A percentile compares a stretch with the other conserved stretches of the same genome.
phyloP scores from a whole-genome alignment of 2,797 vertebrate genomes.

The Scleropages formosus region DNA sequence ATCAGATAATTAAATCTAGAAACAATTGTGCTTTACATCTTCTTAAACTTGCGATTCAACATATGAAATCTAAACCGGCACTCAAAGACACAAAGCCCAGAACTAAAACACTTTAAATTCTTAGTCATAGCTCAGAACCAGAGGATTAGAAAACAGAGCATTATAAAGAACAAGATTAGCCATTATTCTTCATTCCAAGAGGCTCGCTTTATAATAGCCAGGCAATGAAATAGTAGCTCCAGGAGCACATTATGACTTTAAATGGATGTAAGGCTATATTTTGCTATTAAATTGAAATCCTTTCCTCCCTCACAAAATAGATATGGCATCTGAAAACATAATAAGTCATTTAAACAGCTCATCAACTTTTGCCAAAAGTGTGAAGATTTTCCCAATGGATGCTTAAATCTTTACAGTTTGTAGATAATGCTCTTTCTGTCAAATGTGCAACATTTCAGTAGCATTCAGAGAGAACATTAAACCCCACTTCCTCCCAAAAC shows the following conservation, averaged over 20 bases:
- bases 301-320: conserved; percentile 56
- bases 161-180: conserved; percentile 44
- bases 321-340: conserved; percentile 62
- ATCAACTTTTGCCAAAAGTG: conserved; percentile 52
- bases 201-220: conserved; percentile 47
- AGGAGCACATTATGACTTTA: conserved; percentile 47
- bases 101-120: conserved; percentile 41
- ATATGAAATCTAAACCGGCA: conserved; percentile 59
- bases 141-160: conserved; percentile 37
- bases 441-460: conserved; percentile 56
- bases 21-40: conserved; percentile 60
- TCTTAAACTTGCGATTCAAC: conserved; percentile 57
- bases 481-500: conserved; percentile 46
- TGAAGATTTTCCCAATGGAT: conserved; percentile 34
- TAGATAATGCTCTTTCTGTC: conserved; percentile 53
- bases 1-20: conserved; percentile 76
- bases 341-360: conserved; percentile 66
- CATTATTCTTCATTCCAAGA: conserved; percentile 49
- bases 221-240: conserved; percentile 52
- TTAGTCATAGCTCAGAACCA: conserved; percentile 36
- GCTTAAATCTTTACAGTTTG: conserved; percentile 40
- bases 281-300: conserved; percentile 66
- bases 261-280: conserved; percentile 59
- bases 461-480: conserved; percentile 54
- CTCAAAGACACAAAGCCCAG: conserved; percentile 45